Evolutionary conservation across 2,888 invertebrate genomes (phyloP).

Genomic region (Fissipunctia ypsillon): DNA sequence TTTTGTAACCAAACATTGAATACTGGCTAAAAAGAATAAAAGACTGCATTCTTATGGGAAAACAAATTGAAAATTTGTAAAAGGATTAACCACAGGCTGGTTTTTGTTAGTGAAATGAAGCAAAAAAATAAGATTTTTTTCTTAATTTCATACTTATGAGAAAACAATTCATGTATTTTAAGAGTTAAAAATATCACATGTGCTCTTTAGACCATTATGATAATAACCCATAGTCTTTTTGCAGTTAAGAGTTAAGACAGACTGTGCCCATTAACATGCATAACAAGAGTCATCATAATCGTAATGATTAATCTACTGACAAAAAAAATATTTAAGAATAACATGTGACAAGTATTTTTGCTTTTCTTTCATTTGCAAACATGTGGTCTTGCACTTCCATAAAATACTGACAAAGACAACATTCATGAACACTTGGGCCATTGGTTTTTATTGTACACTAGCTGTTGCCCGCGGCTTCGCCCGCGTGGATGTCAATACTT

Average conservation of each 20-base stretch:
- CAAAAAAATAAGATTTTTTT: background rate
- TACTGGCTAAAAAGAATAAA: background rate
- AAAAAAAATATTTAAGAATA: background rate
- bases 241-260: background rate
- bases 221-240: background rate
- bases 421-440: background rate
- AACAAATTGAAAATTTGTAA: background rate
- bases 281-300: background rate
- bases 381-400: slow-evolving; percentile 20
- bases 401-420: slow-evolving; percentile 5
- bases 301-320: background rate
- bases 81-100: rapidly evolving
- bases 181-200: background rate
- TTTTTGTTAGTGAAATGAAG: background rate
- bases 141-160: background rate
- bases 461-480: too few relatives aligned
- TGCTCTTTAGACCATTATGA: too few relatives aligned
- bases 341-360: slow-evolving; percentile 12
- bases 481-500: too few relatives aligned
- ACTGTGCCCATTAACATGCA: background rate
- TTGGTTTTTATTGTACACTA: background rate
- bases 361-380: slow-evolving; percentile 14
- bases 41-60: background rate
- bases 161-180: background rate
- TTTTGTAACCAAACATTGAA: background rate